Evolutionary conservation across 2,113 vertebrate genomes (phyloP).

Genomic region (Centropristis striata): DNA sequence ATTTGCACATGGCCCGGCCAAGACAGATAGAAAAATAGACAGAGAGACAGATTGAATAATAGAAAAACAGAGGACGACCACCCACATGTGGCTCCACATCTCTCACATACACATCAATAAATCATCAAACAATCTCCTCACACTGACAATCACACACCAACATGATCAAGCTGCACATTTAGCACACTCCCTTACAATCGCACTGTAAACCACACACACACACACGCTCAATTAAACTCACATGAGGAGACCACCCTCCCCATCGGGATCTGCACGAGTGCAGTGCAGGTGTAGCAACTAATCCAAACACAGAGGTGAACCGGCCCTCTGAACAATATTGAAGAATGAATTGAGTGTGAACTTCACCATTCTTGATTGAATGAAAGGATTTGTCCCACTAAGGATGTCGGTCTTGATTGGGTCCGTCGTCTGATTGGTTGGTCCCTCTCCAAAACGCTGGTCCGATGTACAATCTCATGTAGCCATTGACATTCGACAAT

Average conservation of each 20-base stretch:
- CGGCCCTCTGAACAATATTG: background rate
- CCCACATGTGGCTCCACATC: conserved; percentile 35
- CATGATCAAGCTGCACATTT: conserved; percentile 47
- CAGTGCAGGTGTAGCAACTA: conserved; percentile 37
- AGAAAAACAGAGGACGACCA: conserved; percentile 44
- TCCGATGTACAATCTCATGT: background rate
- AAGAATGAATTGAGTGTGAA: background rate
- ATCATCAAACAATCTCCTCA: conserved; percentile 34
- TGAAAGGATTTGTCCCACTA: background rate
- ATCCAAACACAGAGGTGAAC: conserved; percentile 24
- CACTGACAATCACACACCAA: conserved; percentile 34
- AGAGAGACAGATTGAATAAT: conserved; percentile 45
- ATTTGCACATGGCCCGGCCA: conserved; percentile 97
- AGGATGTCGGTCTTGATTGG: background rate
- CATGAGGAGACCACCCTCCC: conserved; percentile 7
- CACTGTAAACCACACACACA: conserved; percentile 13
- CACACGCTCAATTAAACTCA: conserved; percentile 10
- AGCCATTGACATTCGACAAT: background rate
- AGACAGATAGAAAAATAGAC: conserved; percentile 58
- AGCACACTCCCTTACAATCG: conserved; percentile 6
- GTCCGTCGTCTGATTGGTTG: background rate
- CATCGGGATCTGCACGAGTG: conserved; percentile 38
- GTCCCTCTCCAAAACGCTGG: background rate
- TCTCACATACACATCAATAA: conserved; percentile 28
- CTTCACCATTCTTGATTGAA: background rate